These are phyloP conservation scores for Aphidius colemani DNA, from an alignment of 2,888 invertebrate species.

Conservation along the genomic window DNA sequence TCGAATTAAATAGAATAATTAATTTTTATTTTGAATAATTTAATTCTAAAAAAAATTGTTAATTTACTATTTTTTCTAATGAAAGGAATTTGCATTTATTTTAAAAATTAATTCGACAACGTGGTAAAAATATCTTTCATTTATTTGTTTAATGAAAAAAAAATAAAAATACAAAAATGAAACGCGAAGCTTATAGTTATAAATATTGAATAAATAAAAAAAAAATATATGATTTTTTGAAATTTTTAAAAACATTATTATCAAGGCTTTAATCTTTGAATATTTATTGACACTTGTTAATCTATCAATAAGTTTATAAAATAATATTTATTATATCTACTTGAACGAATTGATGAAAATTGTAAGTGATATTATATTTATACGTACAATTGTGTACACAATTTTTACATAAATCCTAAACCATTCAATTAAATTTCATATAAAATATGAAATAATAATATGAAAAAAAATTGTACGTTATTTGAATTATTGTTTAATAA, in stretches of 20 bases:
- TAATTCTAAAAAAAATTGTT: too few species aligned
- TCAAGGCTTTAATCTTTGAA: conserved; percentile 29
- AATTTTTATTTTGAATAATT: too few species aligned
- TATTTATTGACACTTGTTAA: conserved; percentile 55
- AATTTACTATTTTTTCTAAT: neutral
- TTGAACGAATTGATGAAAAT: conserved; percentile 44
- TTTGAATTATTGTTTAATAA: too few species aligned
- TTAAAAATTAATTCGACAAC: neutral
- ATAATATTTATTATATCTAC: conserved; percentile 45
- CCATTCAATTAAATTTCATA: too few species aligned
- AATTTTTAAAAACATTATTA: too few species aligned
- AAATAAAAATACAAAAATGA: neutral
- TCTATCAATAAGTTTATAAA: conserved; percentile 56
- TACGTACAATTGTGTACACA: conserved; percentile 34
- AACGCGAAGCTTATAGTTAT: conserved; percentile 27
- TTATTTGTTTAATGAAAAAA: neutral
- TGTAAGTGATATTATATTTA: conserved; percentile 54
- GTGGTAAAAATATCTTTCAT: neutral
- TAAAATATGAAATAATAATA: too few species aligned
- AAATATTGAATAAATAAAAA: conserved; percentile 20
- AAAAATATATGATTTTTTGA: conserved; percentile 4
- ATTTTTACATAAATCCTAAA: too few species aligned
- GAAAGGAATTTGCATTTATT: conserved; percentile 1
- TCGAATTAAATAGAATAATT: too few species aligned
- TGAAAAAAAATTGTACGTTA: too few species aligned